Evolutionary conservation across 2,113 vertebrate genomes (phyloP).

Genomic region (Pseudorasbora parva): DNA sequence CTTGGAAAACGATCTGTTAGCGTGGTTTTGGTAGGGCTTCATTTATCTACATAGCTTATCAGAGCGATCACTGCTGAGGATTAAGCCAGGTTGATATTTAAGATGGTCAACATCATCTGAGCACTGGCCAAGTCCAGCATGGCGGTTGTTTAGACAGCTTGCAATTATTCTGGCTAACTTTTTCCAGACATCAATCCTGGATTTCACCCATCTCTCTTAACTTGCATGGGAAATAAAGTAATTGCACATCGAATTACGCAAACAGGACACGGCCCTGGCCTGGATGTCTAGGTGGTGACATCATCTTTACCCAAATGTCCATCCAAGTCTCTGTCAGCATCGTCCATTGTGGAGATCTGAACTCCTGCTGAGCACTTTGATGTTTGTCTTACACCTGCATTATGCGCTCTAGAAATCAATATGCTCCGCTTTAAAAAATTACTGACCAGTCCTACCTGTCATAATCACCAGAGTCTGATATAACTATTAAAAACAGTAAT

Average conservation of each 20-base stretch:
- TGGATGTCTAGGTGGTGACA: slow-evolving; percentile 39
- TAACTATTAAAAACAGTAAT: too few relatives aligned
- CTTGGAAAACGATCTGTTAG: not conserved
- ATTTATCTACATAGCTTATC: slow-evolving; percentile 30
- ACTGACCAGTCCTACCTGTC: not conserved
- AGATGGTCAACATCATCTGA: slow-evolving; percentile 40
- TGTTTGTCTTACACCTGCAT: slow-evolving; percentile 42
- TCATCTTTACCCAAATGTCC: slow-evolving; percentile 41
- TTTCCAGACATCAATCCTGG: slow-evolving; percentile 56
- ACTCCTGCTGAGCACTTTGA: slow-evolving; percentile 38
- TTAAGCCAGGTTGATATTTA: slow-evolving; percentile 31
- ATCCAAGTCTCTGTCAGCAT: slow-evolving; percentile 51
- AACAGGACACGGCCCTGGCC: slow-evolving; percentile 23
- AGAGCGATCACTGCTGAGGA: slow-evolving; percentile 10
- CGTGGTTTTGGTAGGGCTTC: not conserved
- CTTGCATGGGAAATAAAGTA: slow-evolving; percentile 52
- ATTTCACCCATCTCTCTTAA: slow-evolving; percentile 42
- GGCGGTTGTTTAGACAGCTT: slow-evolving; percentile 51
- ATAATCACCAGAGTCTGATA: too few relatives aligned
- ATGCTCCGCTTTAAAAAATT: not conserved
- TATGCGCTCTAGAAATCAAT: slow-evolving; percentile 1
- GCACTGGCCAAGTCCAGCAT: slow-evolving; percentile 32
- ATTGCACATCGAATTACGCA: slow-evolving; percentile 52
- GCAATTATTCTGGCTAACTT: slow-evolving; percentile 47
- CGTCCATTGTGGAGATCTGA: slow-evolving; percentile 19